A percentile compares a stretch with the other conserved stretches of the same genome.
phyloP scores from a whole-genome alignment of 2,888 invertebrate species.

The Omphaloscelis lunosa region DNA sequence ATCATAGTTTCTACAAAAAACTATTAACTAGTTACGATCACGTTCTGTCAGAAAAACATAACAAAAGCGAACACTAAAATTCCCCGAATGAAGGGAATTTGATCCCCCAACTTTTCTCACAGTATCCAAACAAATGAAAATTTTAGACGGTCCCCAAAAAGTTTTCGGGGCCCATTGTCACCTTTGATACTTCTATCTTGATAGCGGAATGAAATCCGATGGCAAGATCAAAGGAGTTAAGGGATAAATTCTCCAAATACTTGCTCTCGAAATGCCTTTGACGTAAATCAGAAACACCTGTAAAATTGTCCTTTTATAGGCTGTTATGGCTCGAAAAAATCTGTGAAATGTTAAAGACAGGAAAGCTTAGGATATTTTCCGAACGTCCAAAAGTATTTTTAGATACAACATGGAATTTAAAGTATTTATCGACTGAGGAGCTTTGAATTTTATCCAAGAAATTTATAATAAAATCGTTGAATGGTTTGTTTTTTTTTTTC shows the following conservation, averaged over 20 bases:
- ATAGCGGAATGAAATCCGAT: constrained; percentile 56
- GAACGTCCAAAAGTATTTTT: constrained; percentile 20
- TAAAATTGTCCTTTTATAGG: constrained; percentile 31
- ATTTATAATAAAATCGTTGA: not conserved
- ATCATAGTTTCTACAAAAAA: constrained; percentile 7
- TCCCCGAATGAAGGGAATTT: constrained; percentile 45
- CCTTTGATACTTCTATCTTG: constrained; percentile 63
- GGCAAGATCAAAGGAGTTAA: constrained; percentile 58
- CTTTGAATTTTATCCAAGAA: not conserved
- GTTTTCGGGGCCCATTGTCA: constrained; percentile 63
- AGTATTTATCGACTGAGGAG: not conserved
- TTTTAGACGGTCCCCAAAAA: constrained; percentile 56
- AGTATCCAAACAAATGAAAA: constrained; percentile 57
- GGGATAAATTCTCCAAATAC: constrained; percentile 64
- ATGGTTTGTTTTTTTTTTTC: not conserved
- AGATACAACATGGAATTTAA: not conserved
- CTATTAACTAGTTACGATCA: constrained; percentile 28
- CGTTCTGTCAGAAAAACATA: constrained; percentile 23
- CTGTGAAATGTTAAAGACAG: constrained; percentile 25
- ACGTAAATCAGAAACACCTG: constrained; percentile 65
- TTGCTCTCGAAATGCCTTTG: constrained; percentile 52
- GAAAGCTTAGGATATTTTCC: constrained; percentile 31
- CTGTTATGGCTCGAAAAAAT: constrained; percentile 25
- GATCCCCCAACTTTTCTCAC: constrained; percentile 41
- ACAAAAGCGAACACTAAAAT: constrained; percentile 46